Conservation (phyloP, 1,140 invertebrate genomes). For the Cylas formicarius region DNA sequence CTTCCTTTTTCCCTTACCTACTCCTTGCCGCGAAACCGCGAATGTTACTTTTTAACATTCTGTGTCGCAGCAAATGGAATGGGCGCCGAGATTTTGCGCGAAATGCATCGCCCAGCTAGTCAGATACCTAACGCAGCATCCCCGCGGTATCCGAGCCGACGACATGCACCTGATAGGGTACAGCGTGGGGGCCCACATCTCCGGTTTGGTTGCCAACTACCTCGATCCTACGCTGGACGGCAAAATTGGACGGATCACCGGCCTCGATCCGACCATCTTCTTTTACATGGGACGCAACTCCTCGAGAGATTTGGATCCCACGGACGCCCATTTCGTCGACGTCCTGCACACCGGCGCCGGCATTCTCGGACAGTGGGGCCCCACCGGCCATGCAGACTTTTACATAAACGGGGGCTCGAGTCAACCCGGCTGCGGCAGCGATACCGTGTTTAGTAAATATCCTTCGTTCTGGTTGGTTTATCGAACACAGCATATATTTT, state of each 20-base stretch:
- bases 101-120: conserved; percentile 74
- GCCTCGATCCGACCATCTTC: conserved; percentile 73
- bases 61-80: conserved; percentile 59
- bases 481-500: not conserved
- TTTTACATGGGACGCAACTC: conserved; percentile 74
- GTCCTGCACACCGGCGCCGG: conserved; percentile 83
- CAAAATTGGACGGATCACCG: conserved; percentile 74
- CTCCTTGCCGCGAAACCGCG: no score
- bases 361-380: conserved; percentile 76
- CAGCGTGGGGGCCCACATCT: conserved; percentile 79
- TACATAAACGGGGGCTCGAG: conserved; percentile 84
- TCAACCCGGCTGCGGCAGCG: conserved; percentile 76
- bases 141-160: conserved; percentile 62
- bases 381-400: conserved; percentile 81
- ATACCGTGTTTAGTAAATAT: conserved; percentile 69
- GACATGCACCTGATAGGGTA: conserved; percentile 74
- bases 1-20: no score
- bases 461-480: no score
- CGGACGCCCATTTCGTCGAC: conserved; percentile 81
- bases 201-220: conserved; percentile 72
- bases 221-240: conserved; percentile 50
- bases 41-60: no score
- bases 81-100: conserved; percentile 71
- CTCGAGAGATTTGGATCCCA: conserved; percentile 72
- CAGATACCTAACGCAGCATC: conserved; percentile 69